Conservation (phyloP, 2,888 invertebrate genomes). For the Leucania comma region DNA sequence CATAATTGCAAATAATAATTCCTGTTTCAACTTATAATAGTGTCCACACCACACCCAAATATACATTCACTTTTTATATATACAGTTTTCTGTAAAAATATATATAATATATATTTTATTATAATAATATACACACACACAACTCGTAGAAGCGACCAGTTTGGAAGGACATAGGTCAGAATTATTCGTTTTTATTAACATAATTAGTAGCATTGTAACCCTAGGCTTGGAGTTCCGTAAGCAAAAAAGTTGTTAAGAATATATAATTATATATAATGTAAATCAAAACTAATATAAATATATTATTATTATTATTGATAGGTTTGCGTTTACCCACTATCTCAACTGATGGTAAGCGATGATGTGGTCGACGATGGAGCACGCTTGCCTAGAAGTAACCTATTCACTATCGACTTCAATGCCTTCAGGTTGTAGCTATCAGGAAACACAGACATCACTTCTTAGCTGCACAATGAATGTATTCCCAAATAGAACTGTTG, state of each 20-base stretch:
- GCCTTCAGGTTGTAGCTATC: too few relatives aligned
- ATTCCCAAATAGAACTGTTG: too few relatives aligned
- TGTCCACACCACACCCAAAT: conserved; percentile 7
- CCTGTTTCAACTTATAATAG: conserved; percentile 8
- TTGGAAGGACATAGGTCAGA: conserved; percentile 22
- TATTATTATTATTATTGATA: background rate
- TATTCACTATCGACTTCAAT: too few relatives aligned
- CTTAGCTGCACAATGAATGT: too few relatives aligned
- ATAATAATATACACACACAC: background rate
- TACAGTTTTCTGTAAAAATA: conserved; percentile 8
- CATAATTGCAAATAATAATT: conserved; percentile 12
- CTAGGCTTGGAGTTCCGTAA: conserved; percentile 1
- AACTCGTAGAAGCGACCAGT: conserved; percentile 20
- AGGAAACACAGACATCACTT: too few relatives aligned
- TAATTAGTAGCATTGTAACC: conserved; percentile 16
- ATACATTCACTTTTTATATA: conserved; percentile 32
- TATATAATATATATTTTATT: background rate
- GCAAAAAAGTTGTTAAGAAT: background rate
- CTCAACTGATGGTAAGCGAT: too few relatives aligned
- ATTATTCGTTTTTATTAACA: conserved; percentile 27
- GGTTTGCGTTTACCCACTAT: too few relatives aligned
- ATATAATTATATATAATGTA: background rate
- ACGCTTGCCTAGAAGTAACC: too few relatives aligned
- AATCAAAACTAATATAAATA: background rate
- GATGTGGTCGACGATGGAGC: too few relatives aligned